phyloP scores from a whole-genome alignment of 2,888 invertebrate genomes.

The Physocephala rufipes region DNA sequence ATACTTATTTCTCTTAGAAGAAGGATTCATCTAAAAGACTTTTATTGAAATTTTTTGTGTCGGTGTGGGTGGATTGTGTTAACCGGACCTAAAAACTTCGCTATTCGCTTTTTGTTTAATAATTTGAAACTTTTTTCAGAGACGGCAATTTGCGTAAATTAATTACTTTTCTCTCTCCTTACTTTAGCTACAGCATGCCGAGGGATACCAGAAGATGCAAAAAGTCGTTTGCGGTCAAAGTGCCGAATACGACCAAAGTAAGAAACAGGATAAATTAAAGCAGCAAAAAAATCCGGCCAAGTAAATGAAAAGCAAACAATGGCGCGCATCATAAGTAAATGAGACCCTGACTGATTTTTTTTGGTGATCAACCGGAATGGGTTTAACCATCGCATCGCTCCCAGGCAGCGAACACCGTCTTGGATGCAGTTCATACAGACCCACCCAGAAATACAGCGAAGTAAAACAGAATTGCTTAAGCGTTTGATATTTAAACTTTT shows the following conservation, averaged over 20 bases:
- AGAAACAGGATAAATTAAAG: constrained; percentile 31
- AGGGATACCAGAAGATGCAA: not conserved
- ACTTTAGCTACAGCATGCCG: not conserved
- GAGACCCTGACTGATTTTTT: constrained; percentile 22
- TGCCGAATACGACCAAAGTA: constrained; percentile 56
- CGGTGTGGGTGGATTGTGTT: not conserved
- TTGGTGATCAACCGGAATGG: constrained; percentile 12
- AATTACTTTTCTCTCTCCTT: constrained; percentile 11
- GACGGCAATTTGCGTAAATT: constrained; percentile 32
- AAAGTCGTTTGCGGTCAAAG: constrained; percentile 54
- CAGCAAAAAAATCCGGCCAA: constrained; percentile 15
- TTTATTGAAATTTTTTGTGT: too few species aligned
- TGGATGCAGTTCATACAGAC: not conserved
- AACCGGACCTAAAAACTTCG: not conserved
- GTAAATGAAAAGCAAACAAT: constrained; percentile 36
- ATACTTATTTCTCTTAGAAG: too few species aligned
- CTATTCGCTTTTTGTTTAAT: too few species aligned
- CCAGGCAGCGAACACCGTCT: not conserved
- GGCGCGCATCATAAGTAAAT: constrained; percentile 36
- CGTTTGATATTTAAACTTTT: constrained; percentile 44
- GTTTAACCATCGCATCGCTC: too few species aligned
- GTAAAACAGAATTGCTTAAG: constrained; percentile 47
- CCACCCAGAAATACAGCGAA: constrained; percentile 4
- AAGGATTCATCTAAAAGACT: too few species aligned
- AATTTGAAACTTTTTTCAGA: constrained; percentile 5